Conservation (phyloP, 2,797 vertebrate genomes). For the Pseudochaenichthys georgianus region DNA sequence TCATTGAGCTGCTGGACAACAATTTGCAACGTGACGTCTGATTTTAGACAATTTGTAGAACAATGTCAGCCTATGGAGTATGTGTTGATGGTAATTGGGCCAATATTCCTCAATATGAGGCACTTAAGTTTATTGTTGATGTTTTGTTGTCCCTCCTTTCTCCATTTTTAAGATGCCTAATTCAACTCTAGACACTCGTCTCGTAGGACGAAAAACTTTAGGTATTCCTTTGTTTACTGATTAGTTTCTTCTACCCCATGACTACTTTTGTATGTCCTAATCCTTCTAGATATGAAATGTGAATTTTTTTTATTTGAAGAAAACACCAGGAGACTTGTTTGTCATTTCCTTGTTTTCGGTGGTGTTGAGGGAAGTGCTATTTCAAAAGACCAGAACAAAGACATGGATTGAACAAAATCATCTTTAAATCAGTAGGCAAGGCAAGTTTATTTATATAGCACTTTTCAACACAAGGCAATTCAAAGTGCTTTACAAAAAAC, state of each 20-base stretch:
- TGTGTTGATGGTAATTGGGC: not conserved
- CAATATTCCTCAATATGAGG: not conserved
- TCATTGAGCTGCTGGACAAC: constrained; percentile 31
- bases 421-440: no score
- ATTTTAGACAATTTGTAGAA: not conserved
- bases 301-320: not conserved
- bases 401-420: not conserved
- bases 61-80: not conserved
- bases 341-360: not conserved
- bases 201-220: not conserved
- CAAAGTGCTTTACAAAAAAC: no score
- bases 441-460: no score
- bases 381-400: not conserved
- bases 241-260: not conserved
- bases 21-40: not conserved
- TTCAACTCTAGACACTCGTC: not conserved
- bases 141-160: not conserved
- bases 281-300: not conserved
- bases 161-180: not conserved
- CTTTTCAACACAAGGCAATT: no score
- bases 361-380: not conserved
- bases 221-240: not conserved
- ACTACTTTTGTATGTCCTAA: not conserved
- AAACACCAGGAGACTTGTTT: not conserved
- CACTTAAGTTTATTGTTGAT: not conserved